Evolutionary conservation across 2,888 invertebrate genomes (phyloP).

Genomic region (Macaria liturata): DNA sequence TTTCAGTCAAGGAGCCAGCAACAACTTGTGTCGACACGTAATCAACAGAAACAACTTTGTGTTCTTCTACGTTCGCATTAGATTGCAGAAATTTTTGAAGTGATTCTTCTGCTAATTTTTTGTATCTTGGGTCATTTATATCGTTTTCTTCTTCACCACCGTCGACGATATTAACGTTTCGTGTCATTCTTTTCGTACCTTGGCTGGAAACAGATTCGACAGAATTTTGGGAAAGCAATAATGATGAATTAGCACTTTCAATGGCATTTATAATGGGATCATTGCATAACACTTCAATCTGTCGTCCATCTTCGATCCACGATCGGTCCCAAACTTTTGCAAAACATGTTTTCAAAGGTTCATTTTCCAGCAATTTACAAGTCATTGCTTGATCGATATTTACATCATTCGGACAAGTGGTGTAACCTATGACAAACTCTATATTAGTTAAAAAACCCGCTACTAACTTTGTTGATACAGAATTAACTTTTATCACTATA

Average conservation of each 20-base stretch:
- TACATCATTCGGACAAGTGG: slow-evolving; percentile 72
- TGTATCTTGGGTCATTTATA: slow-evolving; percentile 35
- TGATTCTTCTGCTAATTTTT: slow-evolving; percentile 44
- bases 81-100: slow-evolving; percentile 39
- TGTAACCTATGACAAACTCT: slow-evolving; percentile 81
- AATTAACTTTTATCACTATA: slow-evolving; percentile 64
- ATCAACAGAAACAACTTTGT: slow-evolving; percentile 52
- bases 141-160: slow-evolving; percentile 25
- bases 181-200: slow-evolving; percentile 19
- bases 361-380: slow-evolving; percentile 55
- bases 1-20: slow-evolving; percentile 71
- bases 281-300: slow-evolving; percentile 61
- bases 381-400: slow-evolving; percentile 38
- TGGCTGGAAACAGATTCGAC: no score
- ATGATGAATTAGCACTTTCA: no score
- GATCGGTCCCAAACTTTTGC: slow-evolving; percentile 81
- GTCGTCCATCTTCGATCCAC: slow-evolving; percentile 78
- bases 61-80: slow-evolving; percentile 32
- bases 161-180: slow-evolving; percentile 31
- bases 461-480: slow-evolving; percentile 76
- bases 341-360: slow-evolving; percentile 54
- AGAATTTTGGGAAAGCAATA: no score
- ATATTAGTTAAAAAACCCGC: slow-evolving; percentile 83
- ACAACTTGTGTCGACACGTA: slow-evolving; percentile 70
- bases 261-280: slow-evolving; percentile 20